Base-by-base conservation (phyloP, 2,113 vertebrate species). In the Montifringilla adamsi region DNA sequence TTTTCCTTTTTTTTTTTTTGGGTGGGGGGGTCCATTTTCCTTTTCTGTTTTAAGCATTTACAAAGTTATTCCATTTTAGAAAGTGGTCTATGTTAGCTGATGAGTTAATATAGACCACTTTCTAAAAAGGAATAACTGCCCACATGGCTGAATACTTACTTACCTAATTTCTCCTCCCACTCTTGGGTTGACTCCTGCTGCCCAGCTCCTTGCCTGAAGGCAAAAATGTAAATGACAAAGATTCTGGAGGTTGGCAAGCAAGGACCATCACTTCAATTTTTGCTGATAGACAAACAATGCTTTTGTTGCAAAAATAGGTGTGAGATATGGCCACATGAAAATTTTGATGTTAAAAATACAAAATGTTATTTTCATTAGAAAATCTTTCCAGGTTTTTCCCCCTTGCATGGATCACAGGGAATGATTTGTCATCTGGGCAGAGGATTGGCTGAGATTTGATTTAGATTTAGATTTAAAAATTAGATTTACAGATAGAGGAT, bases 1-100 rank as follows among this genome's bases (percentile, higher is more conserved):
- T 17, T 5, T 2, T 2, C 4, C 2, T 9, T 5, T 2, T 41
- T 5, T 18, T 15, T n/a, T n/a, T n/a, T n/a, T n/a, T n/a, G n/a
- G n/a, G n/a, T 31, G 0, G 11, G 37, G 37, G 0, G 11, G 53
- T 20, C 8, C 8, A 21, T 13, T 60, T 82, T 31, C 3, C 12
- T 27, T 26, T 35, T 31, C 4, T 8, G 8, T 17, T 59, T 39
- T 46, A 43, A 18, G 13, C 19, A 2, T 53, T 86, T 41, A 33
- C 8, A 46, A 35, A 77, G 3, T 52, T 77, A 17, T 27, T 70
- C 27, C 5, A 15, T 30, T 62, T 70, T 31, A 31, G 39, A 11
- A 53, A 9, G 58, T 15, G 17, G 3, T 28, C 60, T 14, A 1
- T 28, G 6, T 78, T 52, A 79, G 20, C 9, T 82, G 44, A 72